phyloP scores from a whole-genome alignment of 1,140 invertebrate species.

The Drosophila lini region DNA sequence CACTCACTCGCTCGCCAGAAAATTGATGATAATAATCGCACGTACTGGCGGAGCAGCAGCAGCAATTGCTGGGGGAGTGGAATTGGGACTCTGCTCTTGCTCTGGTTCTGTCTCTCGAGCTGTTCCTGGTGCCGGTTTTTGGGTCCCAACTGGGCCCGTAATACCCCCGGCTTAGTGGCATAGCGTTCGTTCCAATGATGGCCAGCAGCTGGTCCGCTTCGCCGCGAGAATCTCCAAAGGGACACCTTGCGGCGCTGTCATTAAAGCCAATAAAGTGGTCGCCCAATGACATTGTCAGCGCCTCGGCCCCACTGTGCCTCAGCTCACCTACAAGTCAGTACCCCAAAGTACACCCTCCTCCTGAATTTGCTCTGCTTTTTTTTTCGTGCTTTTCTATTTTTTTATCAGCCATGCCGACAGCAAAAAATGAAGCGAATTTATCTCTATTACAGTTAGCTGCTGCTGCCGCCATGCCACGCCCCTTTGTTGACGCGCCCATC shows the following conservation, averaged over 20 bases:
- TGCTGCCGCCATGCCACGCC: slow-evolving; percentile 59
- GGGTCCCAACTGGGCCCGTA: slow-evolving; percentile 19
- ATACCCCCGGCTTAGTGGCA: slow-evolving; percentile 47
- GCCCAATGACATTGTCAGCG: slow-evolving; percentile 72
- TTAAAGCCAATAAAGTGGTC: slow-evolving; percentile 72
- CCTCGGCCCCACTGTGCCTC: slow-evolving; percentile 23
- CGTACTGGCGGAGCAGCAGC: slow-evolving; percentile 48
- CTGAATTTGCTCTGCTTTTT: slow-evolving; percentile 19
- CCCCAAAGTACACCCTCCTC: slow-evolving; percentile 8
- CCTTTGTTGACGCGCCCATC: slow-evolving; percentile 67
- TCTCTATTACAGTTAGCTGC: slow-evolving; percentile 81
- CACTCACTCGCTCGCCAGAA: slow-evolving; percentile 74
- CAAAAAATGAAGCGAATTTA: slow-evolving; percentile 81
- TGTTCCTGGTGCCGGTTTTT: background rate
- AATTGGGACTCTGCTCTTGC: background rate
- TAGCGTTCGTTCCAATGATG: slow-evolving; percentile 19
- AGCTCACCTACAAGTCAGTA: background rate
- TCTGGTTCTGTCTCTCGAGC: background rate
- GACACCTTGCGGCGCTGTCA: slow-evolving; percentile 67
- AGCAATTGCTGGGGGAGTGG: slow-evolving; percentile 32
- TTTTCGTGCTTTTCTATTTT: slow-evolving; percentile 41
- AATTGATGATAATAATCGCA: slow-evolving; percentile 83
- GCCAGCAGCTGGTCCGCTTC: slow-evolving; percentile 57
- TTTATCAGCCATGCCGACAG: slow-evolving; percentile 58
- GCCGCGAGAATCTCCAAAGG: slow-evolving; percentile 15